Evolutionary conservation across 2,113 vertebrate species (phyloP), one percentile per base, ranked within the genome.

Genomic region (Epinephelus fuscoguttatus): DNA sequence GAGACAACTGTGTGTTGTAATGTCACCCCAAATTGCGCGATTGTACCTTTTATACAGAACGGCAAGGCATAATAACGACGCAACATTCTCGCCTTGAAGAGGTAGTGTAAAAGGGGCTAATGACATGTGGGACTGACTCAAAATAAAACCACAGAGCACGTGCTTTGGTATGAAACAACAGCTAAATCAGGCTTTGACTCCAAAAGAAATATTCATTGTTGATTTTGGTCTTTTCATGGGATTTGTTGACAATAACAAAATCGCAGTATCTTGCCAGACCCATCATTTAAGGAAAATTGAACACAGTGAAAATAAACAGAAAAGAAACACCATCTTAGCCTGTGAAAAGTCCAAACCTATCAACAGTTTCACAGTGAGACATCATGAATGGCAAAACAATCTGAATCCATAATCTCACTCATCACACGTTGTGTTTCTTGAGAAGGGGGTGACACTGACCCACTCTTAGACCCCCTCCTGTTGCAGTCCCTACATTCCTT

Each of bases 361-460:
- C 19, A 30, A 56, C 55, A 5, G 66, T 78, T 59, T 53, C 64
- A 67, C 64, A 67, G 45, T 52, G 66, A 64, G 27, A 78, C 17
- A n/a, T 37, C 19, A 37, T 14, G 6, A 68, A 53, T n/a, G 27
- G 30, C n/a, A 49, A 68, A 52, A 18, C n/a, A 71, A 15, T 61
- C 9, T 25, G 23, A 80, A 59, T 17, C 50, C 37, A 40, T 75
- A 33, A 23, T 47, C 30, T 64, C 25, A 33, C 52, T 67, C 53
- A 25, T 62, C 81, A 90, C 33, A 90, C 89, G 3, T 75, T 87
- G 18, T 92, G 88, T 85, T 89, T 91, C 63, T 82, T 90, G 57
- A 90, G 84, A 40, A 82, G 78, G 21, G 84, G 86, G 68, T 85
- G 92, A 79, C 72, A 96, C 94, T 93, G 86, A 94, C 95, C 95